Evolutionary conservation across 2,113 vertebrate species (phyloP).

Genomic region (Protobothrops mucrosquamatus): DNA sequence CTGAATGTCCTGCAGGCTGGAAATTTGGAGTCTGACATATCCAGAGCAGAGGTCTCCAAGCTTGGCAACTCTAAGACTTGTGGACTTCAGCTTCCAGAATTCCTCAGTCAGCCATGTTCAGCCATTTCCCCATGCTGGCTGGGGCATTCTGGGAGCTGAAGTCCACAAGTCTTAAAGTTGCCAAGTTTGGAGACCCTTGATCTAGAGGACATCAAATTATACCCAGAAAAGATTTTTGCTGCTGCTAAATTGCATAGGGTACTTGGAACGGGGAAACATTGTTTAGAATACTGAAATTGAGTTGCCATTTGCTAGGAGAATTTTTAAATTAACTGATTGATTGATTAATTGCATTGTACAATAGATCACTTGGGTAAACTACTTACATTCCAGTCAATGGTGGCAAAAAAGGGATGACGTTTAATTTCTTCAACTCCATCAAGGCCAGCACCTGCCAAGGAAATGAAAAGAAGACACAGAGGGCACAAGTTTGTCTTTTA

Average conservation of each 20-base stretch:
- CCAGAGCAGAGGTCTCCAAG: too few relatives aligned
- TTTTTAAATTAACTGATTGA: not conserved
- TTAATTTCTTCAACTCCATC: slow-evolving; percentile 96
- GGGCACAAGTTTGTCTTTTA: not conserved
- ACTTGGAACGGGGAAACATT: too few relatives aligned
- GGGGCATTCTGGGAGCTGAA: not conserved
- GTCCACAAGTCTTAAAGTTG: not conserved
- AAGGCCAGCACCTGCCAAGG: slow-evolving; percentile 82
- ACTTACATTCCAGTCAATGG: slow-evolving; percentile 94
- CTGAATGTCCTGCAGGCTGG: not conserved
- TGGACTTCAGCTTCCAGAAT: not conserved
- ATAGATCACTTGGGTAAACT: fast-evolving
- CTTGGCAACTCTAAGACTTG: too few relatives aligned
- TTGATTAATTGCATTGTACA: not conserved
- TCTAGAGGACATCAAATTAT: not conserved
- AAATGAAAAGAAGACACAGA: slow-evolving; percentile 3
- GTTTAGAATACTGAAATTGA: not conserved
- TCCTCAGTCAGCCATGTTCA: not conserved
- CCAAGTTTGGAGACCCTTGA: not conserved
- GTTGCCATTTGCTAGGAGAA: not conserved
- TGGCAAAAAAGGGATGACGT: slow-evolving; percentile 87
- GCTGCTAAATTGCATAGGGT: not conserved
- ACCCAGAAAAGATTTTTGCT: not conserved
- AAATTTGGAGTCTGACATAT: not conserved
- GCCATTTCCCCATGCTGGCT: not conserved